A percentile compares a stretch with the other conserved stretches of the same genome.
These are phyloP conservation scores for Lateolabrax maculatus DNA, from an alignment of 2,797 vertebrate species.

Conservation along the genomic window DNA sequence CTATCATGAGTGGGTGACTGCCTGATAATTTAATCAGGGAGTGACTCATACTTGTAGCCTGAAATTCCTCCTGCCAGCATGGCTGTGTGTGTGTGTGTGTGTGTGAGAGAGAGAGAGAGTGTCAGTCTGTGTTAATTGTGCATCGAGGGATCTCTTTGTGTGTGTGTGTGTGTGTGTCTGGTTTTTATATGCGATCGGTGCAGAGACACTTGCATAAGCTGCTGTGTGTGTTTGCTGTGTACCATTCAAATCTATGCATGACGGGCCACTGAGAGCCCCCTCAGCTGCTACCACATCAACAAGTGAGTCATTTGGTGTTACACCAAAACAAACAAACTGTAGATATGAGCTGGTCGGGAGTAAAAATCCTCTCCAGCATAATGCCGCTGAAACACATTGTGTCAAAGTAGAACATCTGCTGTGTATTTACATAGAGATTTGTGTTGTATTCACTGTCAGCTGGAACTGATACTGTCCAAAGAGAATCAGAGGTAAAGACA, in stretches of 20 bases:
- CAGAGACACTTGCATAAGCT: constrained; percentile 29
- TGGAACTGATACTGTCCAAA: background rate
- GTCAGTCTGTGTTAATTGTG: constrained; percentile 52
- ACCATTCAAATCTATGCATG: constrained; percentile 31
- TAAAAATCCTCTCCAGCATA: constrained; percentile 25
- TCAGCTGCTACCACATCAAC: constrained; percentile 46
- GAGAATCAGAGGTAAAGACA: background rate
- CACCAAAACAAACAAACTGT: constrained; percentile 42
- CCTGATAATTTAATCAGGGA: constrained; percentile 74
- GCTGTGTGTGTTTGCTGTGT: constrained; percentile 28
- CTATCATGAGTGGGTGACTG: constrained; percentile 65
- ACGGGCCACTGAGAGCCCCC: constrained; percentile 26
- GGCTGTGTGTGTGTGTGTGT: constrained; percentile 1
- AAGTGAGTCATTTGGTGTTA: constrained; percentile 62
- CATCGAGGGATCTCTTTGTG: constrained; percentile 41
- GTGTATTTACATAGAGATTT: constrained; percentile 13
- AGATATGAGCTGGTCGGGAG: constrained; percentile 24
- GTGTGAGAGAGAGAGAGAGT: constrained; percentile 16
- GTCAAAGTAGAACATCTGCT: constrained; percentile 21
- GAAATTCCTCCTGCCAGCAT: constrained; percentile 49
- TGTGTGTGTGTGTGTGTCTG: background rate
- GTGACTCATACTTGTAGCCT: constrained; percentile 78
- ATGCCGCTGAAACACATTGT: constrained; percentile 11
- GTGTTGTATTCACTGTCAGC: background rate
- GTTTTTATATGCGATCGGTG: constrained; percentile 15